Evolutionary conservation across 1,140 invertebrate species (phyloP).

Genomic region (Zophobas atratus): DNA sequence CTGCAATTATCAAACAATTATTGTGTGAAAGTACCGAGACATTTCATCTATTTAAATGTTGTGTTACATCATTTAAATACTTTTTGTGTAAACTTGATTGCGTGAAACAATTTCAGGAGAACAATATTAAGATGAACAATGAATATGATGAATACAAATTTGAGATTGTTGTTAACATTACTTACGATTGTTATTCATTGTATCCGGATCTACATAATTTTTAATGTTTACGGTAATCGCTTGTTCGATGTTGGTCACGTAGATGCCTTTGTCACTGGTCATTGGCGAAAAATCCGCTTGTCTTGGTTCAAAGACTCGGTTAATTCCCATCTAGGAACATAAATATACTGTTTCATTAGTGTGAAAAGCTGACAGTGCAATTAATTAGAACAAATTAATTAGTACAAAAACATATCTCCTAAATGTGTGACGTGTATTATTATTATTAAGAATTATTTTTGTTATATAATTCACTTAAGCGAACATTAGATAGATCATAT

Average conservation of each 20-base stretch:
- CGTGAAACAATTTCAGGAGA: constrained; percentile 33
- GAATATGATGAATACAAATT: neutral
- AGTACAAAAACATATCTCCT: too few species aligned
- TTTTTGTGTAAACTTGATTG: constrained; percentile 50
- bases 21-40: constrained; percentile 45
- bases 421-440: neutral
- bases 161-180: constrained; percentile 39
- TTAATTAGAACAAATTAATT: too few species aligned
- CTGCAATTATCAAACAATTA: constrained; percentile 55
- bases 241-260: constrained; percentile 86
- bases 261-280: constrained; percentile 81
- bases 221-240: constrained; percentile 85
- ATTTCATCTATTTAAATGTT: constrained; percentile 55
- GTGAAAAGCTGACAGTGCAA: too few species aligned
- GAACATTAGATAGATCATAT: too few species aligned
- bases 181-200: constrained; percentile 72
- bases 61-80: constrained; percentile 43
- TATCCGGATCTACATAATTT: constrained; percentile 76
- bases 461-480: neutral
- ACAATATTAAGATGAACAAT: constrained; percentile 26
- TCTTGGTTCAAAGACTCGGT: constrained; percentile 83
- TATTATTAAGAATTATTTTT: neutral
- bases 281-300: constrained; percentile 82
- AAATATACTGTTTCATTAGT: too few species aligned
- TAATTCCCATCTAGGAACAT: constrained; percentile 76